These are phyloP conservation scores for Limnephilus auricula DNA, from an alignment of 2,888 invertebrate species.

Conservation along the genomic window DNA sequence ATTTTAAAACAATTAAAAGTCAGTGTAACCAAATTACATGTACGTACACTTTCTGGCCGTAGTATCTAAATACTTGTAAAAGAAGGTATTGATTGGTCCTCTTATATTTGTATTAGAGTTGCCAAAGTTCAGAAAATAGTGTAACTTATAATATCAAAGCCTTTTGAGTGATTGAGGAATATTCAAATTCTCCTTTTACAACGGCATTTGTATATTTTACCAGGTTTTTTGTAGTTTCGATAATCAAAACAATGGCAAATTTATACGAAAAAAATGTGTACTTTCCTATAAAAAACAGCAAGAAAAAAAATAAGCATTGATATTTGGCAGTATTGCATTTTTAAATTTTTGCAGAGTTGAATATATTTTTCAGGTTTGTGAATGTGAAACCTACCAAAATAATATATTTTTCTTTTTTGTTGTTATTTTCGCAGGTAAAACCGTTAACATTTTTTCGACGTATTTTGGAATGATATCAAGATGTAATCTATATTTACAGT, in stretches of 20 bases:
- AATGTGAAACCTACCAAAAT: neutral
- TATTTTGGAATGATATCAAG: neutral
- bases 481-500: no score
- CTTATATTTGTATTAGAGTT: neutral
- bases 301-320: no score
- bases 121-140: neutral
- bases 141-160: neutral
- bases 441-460: neutral
- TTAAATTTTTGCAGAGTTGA: no score
- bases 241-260: neutral
- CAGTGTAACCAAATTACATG: no score
- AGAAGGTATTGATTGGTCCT: neutral
- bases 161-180: neutral
- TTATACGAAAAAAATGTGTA: neutral
- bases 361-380: neutral
- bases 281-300: no score
- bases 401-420: neutral
- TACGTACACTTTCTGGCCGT: no score
- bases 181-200: neutral
- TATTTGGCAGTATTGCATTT: neutral
- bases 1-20: no score
- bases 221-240: neutral
- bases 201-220: no score
- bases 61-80: no score
- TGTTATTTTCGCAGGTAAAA: neutral